Conservation (phyloP, 2,113 vertebrate species). For the Festucalex cinctus region DNA sequence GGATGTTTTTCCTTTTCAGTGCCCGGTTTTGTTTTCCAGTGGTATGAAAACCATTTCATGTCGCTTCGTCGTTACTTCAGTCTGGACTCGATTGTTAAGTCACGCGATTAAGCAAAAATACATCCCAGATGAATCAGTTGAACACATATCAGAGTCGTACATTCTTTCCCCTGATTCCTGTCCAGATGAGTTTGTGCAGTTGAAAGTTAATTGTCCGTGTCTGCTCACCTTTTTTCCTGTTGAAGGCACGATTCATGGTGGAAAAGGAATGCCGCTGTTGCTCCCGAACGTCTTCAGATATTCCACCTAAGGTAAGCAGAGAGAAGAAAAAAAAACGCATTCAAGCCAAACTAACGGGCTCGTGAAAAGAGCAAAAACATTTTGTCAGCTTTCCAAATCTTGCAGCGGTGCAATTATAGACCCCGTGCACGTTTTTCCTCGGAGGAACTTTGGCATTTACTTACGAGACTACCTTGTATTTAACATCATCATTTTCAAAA, state of each 20-base stretch:
- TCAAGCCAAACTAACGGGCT: conserved; percentile 16
- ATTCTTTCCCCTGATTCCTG: neutral
- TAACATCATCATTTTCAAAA: neutral
- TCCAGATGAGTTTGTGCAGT: neutral
- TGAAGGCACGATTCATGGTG: conserved; percentile 92
- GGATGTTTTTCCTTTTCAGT: neutral
- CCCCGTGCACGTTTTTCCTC: neutral
- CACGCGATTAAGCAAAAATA: neutral
- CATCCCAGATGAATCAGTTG: neutral
- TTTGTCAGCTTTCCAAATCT: neutral
- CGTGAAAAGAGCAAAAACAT: conserved; percentile 15
- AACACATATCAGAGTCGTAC: neutral
- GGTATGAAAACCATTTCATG: neutral
- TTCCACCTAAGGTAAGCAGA: conserved; percentile 58
- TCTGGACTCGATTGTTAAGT: neutral
- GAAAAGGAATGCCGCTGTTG: conserved; percentile 48
- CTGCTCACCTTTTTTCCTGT: conserved; percentile 86
- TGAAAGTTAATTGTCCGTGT: neutral
- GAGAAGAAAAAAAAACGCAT: conserved; percentile 11
- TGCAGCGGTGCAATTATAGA: neutral
- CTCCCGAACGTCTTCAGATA: conserved; percentile 51
- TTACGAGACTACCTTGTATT: neutral
- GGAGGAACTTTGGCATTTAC: neutral
- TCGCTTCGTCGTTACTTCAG: neutral
- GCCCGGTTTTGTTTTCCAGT: neutral